These are phyloP conservation scores for Melieria picta DNA, from an alignment of 2,888 invertebrate species.

Conservation along the genomic window DNA sequence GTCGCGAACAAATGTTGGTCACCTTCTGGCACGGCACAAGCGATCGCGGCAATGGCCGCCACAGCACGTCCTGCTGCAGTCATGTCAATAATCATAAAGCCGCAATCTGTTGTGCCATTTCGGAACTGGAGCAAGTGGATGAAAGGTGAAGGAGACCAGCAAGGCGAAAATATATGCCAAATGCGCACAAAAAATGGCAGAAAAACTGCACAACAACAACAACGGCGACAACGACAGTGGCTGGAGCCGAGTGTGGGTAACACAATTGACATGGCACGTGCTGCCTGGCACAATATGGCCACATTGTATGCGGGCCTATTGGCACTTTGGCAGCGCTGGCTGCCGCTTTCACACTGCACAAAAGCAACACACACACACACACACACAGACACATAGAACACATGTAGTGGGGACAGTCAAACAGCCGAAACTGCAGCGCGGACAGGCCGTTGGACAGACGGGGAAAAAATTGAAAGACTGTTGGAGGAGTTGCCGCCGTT, in stretches of 20 bases:
- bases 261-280: conserved; percentile 12
- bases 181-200: neutral
- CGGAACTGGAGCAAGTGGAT: conserved; percentile 16
- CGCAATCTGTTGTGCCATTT: conserved; percentile 15
- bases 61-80: neutral
- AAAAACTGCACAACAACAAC: neutral
- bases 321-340: neutral
- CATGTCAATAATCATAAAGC: conserved; percentile 22
- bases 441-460: too few species aligned
- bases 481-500: neutral
- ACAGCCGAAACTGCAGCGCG: too few species aligned
- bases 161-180: neutral
- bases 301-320: neutral
- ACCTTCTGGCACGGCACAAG: neutral
- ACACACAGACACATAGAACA: neutral
- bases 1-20: conserved; percentile 10
- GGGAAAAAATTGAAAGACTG: neutral
- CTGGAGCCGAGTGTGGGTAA: neutral
- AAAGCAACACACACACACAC: conserved; percentile 3
- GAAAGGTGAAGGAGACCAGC: neutral
- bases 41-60: neutral
- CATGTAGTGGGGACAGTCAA: too few species aligned
- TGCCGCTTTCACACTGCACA: neutral
- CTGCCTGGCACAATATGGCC: neutral
- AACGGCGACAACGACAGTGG: neutral